phyloP scores from a whole-genome alignment of 2,888 invertebrate genomes.

The Chloroclystis v-ata region DNA sequence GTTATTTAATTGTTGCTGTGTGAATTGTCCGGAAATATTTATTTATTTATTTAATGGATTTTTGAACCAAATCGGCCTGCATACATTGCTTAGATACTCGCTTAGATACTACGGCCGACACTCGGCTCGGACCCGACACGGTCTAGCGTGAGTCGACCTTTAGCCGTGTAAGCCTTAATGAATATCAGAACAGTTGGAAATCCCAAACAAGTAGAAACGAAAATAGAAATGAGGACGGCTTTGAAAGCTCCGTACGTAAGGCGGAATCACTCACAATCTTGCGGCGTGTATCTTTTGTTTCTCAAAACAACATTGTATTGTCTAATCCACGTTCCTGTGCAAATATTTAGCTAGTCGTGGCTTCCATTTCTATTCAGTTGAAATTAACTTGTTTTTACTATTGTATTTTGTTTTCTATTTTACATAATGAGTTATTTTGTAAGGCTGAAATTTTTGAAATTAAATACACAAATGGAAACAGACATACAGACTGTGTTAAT shows the following conservation, averaged over 20 bases:
- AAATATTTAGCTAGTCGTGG: conserved; percentile 60
- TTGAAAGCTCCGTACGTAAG: conserved; percentile 24
- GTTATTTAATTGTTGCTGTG: no score
- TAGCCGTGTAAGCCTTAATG: no score
- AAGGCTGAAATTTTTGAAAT: no score
- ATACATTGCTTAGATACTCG: no score
- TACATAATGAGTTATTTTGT: not conserved
- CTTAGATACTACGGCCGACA: no score
- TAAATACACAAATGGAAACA: no score
- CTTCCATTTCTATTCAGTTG: conserved; percentile 46
- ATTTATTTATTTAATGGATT: no score
- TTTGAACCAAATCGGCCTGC: no score
- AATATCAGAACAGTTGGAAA: not conserved
- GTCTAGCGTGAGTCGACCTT: no score
- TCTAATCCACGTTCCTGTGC: conserved; percentile 53
- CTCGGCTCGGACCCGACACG: no score
- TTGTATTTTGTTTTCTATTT: not conserved
- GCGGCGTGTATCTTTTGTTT: conserved; percentile 62
- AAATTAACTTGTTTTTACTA: not conserved
- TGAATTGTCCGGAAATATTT: no score
- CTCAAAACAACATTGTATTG: conserved; percentile 55
- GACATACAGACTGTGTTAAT: no score
- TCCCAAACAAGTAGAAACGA: not conserved
- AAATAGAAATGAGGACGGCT: conserved; percentile 2
- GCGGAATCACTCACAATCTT: conserved; percentile 36